phyloP scores from a whole-genome alignment of 2,113 vertebrate species.

The Myiopsitta monachus region DNA sequence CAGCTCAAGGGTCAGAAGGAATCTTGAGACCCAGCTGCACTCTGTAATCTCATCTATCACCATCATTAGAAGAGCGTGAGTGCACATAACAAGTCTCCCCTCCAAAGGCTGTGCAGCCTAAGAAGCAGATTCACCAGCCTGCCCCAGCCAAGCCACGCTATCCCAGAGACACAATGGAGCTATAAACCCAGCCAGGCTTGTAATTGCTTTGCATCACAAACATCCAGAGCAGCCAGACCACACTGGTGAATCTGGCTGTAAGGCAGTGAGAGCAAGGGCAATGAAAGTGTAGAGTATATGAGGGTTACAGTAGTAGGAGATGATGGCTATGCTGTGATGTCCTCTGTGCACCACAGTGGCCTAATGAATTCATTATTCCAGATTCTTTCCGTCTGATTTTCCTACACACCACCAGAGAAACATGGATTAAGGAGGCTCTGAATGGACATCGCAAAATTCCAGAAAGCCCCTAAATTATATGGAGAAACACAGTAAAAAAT shows the following conservation, averaged over 20 bases:
- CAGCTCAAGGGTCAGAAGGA: background rate
- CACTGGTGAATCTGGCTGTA: background rate
- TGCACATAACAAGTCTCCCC: background rate
- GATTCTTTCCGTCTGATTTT: background rate
- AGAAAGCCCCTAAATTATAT: background rate
- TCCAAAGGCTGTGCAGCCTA: background rate
- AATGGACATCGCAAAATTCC: fast-evolving
- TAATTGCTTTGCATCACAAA: background rate
- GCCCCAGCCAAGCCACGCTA: fast-evolving
- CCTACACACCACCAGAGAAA: background rate
- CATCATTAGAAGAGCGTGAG: fast-evolving
- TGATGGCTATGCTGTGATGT: background rate
- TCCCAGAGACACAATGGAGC: background rate
- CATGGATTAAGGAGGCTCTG: background rate
- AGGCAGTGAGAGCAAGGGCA: background rate
- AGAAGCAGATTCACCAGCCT: background rate
- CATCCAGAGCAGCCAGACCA: background rate
- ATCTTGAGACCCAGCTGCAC: background rate
- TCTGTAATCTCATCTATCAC: fast-evolving
- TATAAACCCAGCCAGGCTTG: background rate
- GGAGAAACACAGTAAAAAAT: background rate
- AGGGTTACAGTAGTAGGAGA: background rate
- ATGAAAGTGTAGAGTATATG: fast-evolving
- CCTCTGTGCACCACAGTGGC: background rate
- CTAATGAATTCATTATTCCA: background rate